A percentile compares a stretch with the other conserved stretches of the same genome.
Conservation (phyloP, 23 tunicate species). For the Corella eumyota region DNA sequence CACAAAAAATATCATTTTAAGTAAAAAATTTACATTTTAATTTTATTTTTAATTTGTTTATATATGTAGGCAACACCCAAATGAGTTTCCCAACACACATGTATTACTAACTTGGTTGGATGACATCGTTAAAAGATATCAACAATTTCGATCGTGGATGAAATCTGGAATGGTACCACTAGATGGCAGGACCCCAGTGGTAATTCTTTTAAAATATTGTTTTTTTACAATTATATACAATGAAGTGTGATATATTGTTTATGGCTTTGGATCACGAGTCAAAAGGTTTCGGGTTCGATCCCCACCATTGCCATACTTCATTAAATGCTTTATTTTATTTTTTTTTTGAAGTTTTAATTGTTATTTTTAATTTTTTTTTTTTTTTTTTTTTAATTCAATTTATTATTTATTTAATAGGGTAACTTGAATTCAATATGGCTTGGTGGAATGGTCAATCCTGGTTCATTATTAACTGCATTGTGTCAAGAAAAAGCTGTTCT, state of each 20-base stretch:
- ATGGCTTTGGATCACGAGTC: too few relatives aligned
- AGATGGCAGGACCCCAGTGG: conserved; percentile 70
- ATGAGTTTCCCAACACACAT: conserved; percentile 75
- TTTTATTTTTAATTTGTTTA: background rate
- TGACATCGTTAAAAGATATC: conserved; percentile 52
- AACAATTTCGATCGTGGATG: conserved; percentile 63
- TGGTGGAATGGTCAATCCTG: conserved; percentile 81
- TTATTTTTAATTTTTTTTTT: too few relatives aligned
- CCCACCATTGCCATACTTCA: too few relatives aligned
- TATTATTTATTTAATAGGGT: too few relatives aligned
- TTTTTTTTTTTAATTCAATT: too few relatives aligned
- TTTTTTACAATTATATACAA: too few relatives aligned
- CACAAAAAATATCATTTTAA: background rate
- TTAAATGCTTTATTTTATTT: too few relatives aligned
- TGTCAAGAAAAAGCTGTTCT: conserved; percentile 84
- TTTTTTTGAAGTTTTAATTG: too few relatives aligned
- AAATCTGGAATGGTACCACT: conserved; percentile 77
- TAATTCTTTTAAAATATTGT: conserved; percentile 15
- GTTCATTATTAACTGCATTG: conserved; percentile 59
- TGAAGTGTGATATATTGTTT: too few relatives aligned
- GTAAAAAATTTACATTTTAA: too few relatives aligned
- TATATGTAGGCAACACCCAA: conserved; percentile 52
- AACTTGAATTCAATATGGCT: conserved; percentile 49
- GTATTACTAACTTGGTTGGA: conserved; percentile 74
- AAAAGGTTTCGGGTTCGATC: too few relatives aligned